Base-by-base conservation (phyloP, 2,797 vertebrate genomes). In the Pseudotriccus pelzelni region DNA sequence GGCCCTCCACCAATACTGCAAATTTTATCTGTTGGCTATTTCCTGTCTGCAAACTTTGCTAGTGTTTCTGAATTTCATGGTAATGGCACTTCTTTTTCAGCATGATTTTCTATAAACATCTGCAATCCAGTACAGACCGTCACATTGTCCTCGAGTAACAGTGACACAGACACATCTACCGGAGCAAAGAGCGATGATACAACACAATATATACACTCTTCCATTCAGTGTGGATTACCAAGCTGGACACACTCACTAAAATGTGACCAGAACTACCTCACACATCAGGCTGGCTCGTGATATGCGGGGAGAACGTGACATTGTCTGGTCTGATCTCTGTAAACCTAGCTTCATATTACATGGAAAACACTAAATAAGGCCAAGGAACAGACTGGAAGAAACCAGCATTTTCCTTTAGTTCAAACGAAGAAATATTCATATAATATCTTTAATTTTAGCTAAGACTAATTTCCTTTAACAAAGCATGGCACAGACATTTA, bases 241-340 rank as follows among this genome's bases (percentile, higher is more conserved):
- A 19, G 18, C 12, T 37, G 64, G 39, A 49, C 12, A 56, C 27
- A 34, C 7, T 49, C 46, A 36, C 44, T 55, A 19, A 82, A 64
- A 76, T 20, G 30, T 43, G 59, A 63, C 14, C 60, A 74, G n/a
- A 85, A 79, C 30, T 58, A 58, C 32, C 20, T 55, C 50, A 41
- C 16, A 23, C 11, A 63, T 73, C 32, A 66, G 15, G 18, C 12
- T 85, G 36, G 39, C 18, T 79, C 23, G 19, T 14, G 24, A 43
- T 15, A 12, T 25, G 34, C 16, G 25, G 16, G 58, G 8, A 80
- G 5, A 83, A 47, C 0, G 0, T 25, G 28, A 56, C 7, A 44
- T 13, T 19, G 30, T 39, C 58, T 79, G 27, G 21, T 67, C 64
- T 37, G 28, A 39, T 73, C 43, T 69, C 3, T 37, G 12, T 18